These are phyloP conservation scores for Tragelaphus scriptus DNA, from an alignment of 2,113 vertebrate genomes.

Conservation along the genomic window DNA sequence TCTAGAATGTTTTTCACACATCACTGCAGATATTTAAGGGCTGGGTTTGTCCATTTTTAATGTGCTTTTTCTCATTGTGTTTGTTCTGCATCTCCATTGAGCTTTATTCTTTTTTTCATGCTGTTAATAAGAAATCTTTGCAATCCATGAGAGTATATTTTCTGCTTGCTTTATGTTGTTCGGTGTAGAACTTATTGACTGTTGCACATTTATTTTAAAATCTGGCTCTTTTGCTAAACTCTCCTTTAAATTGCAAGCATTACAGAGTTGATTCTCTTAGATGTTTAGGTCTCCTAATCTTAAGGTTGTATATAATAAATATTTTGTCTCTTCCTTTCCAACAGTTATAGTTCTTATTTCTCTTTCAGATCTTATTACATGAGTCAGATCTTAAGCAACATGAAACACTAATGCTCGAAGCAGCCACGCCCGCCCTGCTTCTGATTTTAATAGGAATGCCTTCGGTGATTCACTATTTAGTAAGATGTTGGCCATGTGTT, in stretches of 20 bases:
- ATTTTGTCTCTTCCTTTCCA: neutral
- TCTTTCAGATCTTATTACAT: neutral
- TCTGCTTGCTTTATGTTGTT: neutral
- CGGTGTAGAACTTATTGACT: neutral
- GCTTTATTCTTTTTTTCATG: neutral
- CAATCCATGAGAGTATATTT: neutral
- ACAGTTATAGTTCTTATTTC: neutral
- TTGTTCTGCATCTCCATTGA: accelerated
- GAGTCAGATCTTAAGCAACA: neutral
- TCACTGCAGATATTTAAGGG: neutral
- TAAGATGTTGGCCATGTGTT: neutral
- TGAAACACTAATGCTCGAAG: neutral
- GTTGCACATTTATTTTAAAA: neutral
- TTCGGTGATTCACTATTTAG: neutral
- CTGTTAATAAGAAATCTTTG: neutral
- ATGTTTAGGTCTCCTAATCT: neutral
- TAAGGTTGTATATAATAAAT: neutral
- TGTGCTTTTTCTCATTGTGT: accelerated
- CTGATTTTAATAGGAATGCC: neutral
- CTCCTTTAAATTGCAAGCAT: neutral
- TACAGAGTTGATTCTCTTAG: neutral
- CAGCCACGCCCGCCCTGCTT: neutral
- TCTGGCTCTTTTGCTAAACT: neutral
- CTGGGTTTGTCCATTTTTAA: neutral
- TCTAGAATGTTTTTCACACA: neutral